Evolutionary conservation across 2,888 invertebrate genomes (phyloP).

Genomic region (Melinopterus prodromus): DNA sequence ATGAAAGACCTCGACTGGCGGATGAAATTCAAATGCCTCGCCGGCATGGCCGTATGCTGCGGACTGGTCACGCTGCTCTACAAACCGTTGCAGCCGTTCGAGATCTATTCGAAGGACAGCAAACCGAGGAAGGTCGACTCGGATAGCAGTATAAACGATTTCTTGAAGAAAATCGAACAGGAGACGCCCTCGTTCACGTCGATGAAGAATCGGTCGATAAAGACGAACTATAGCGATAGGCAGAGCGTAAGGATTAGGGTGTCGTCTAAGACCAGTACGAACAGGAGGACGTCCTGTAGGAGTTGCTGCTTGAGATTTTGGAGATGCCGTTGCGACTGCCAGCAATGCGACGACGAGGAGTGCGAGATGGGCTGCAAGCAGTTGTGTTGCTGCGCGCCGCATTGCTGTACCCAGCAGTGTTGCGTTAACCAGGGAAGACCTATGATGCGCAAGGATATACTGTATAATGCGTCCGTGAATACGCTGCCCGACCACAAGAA

Average conservation of each 20-base stretch:
- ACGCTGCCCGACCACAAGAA: constrained; percentile 40
- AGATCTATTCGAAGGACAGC: constrained; percentile 7
- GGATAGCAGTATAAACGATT: background rate
- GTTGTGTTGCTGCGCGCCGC: constrained; percentile 22
- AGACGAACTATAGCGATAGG: constrained; percentile 6
- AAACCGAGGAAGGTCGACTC: constrained; percentile 41
- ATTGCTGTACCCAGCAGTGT: background rate
- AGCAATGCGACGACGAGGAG: constrained; percentile 42
- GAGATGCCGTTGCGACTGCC: constrained; percentile 31
- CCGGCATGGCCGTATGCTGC: constrained; percentile 46
- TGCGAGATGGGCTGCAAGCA: constrained; percentile 41
- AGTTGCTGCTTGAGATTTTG: background rate
- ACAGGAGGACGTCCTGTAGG: constrained; percentile 38
- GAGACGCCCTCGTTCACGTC: background rate
- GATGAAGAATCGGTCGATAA: background rate
- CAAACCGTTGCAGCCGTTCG: constrained; percentile 48
- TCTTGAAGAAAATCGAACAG: background rate
- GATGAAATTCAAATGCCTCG: constrained; percentile 65
- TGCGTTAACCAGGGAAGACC: constrained; percentile 87
- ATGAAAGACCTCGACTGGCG: constrained; percentile 66
- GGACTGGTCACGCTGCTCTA: constrained; percentile 46
- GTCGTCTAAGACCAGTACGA: constrained; percentile 20
- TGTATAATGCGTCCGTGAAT: constrained; percentile 85
- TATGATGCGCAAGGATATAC: constrained; percentile 86
- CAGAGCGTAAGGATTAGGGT: background rate